A percentile compares a stretch with the other conserved stretches of the same genome.
These are phyloP conservation scores for Mormyrus iriodes DNA, from an alignment of 2,113 vertebrate genomes.

Conservation along the genomic window DNA sequence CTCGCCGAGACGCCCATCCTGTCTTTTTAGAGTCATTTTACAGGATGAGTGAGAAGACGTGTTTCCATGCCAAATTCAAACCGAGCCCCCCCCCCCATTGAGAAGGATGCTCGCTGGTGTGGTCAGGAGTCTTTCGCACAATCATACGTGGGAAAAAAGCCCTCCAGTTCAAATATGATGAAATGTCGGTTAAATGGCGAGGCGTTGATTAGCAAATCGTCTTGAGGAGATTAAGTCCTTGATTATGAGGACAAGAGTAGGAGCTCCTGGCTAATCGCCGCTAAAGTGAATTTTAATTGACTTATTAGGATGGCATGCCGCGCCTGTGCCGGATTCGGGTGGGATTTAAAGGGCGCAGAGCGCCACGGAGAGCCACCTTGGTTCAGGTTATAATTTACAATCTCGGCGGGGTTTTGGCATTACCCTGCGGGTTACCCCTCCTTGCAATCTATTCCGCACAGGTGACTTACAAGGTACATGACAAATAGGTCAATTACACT, in stretches of 20 bases:
- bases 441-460: not conserved
- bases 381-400: not conserved
- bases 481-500: not conserved
- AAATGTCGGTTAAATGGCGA: not conserved
- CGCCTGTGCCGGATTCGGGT: not conserved
- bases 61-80: not conserved
- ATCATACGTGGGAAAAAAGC: not conserved
- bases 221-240: slow-evolving; percentile 20
- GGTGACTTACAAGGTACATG: not conserved
- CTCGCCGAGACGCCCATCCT: not conserved
- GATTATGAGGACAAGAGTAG: slow-evolving; percentile 13
- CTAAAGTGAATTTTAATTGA: slow-evolving; percentile 31
- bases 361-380: not conserved
- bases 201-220: slow-evolving; percentile 6
- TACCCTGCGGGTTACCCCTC: not conserved
- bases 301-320: slow-evolving; percentile 16
- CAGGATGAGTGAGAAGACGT: not conserved
- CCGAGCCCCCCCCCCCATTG: not conserved
- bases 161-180: not conserved
- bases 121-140: not conserved
- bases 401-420: not conserved
- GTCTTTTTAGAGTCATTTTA: not conserved
- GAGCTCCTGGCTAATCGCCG: slow-evolving; percentile 22
- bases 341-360: not conserved
- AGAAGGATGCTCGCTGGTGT: not conserved